Percentiles rank a stretch among this genome's conserved stretches.
Evolutionary conservation across 1,140 invertebrate genomes (phyloP).

Genomic region (Lepidurus packardi): DNA sequence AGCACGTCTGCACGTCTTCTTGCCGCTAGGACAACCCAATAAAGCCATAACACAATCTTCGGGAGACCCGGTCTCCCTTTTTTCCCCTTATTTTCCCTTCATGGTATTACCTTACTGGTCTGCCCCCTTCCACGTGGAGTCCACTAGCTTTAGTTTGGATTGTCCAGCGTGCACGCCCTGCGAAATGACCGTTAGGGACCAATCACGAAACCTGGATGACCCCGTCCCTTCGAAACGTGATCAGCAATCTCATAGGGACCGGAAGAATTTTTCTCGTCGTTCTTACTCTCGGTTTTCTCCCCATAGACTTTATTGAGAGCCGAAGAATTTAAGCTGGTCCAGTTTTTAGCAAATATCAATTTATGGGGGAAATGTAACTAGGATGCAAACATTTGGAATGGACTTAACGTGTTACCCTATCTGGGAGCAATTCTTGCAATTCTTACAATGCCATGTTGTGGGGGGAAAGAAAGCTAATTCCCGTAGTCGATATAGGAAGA

Average conservation of each 20-base stretch:
- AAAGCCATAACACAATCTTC: constrained; percentile 19
- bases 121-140: neutral
- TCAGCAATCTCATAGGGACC: constrained; percentile 13
- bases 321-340: too few species aligned
- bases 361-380: too few species aligned
- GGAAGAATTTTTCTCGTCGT: neutral
- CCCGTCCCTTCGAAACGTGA: constrained; percentile 20
- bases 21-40: neutral
- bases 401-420: neutral
- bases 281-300: neutral
- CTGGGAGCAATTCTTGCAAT: neutral
- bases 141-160: neutral
- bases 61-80: neutral
- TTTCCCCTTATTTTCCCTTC: neutral
- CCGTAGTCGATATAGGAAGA: neutral
- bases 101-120: neutral
- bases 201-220: constrained; percentile 18
- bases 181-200: constrained; percentile 13
- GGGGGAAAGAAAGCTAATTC: neutral
- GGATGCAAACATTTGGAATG: neutral
- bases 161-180: constrained; percentile 1
- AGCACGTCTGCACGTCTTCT: constrained; percentile 13
- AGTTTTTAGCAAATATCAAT: too few species aligned
- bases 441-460: neutral
- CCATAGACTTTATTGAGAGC: too few species aligned